Percentiles rank a stretch among this genome's conserved stretches.
These are phyloP conservation scores for Gadopsis bispinosus DNA, from an alignment of 2,797 vertebrate genomes.

Conservation along the genomic window DNA sequence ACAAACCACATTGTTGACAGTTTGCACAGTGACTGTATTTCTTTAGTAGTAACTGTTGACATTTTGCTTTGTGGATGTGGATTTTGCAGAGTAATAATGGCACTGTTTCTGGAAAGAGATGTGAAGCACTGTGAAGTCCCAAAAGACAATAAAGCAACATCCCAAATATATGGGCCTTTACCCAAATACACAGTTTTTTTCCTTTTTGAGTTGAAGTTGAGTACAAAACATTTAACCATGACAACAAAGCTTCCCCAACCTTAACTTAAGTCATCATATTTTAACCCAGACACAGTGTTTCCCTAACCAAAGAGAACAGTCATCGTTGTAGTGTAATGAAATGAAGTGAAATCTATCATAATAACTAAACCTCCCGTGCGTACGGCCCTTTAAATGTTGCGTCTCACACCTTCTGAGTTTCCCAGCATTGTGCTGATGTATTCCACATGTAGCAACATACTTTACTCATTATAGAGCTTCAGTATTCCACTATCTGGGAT, in stretches of 20 bases:
- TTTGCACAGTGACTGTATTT: neutral
- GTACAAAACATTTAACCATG: neutral
- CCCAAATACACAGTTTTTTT: no score
- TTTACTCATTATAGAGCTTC: conserved; percentile 35
- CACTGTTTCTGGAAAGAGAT: no score
- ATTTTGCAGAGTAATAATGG: no score
- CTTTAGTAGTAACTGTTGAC: neutral
- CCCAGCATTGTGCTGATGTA: conserved; percentile 6
- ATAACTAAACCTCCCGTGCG: neutral
- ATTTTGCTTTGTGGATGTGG: no score
- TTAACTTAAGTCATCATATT: neutral
- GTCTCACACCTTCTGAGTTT: conserved; percentile 12
- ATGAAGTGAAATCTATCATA: neutral
- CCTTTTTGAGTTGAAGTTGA: no score
- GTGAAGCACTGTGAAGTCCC: no score
- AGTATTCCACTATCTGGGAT: conserved; percentile 14
- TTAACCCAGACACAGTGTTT: neutral
- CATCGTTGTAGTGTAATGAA: neutral
- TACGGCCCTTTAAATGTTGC: neutral
- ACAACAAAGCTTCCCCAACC: neutral
- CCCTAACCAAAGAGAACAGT: neutral
- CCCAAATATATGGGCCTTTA: no score
- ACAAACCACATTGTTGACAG: neutral
- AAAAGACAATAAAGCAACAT: no score
- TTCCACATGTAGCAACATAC: conserved; percentile 30